These are phyloP conservation scores for Troides helena DNA, from an alignment of 2,888 invertebrate genomes.

Conservation along the genomic window DNA sequence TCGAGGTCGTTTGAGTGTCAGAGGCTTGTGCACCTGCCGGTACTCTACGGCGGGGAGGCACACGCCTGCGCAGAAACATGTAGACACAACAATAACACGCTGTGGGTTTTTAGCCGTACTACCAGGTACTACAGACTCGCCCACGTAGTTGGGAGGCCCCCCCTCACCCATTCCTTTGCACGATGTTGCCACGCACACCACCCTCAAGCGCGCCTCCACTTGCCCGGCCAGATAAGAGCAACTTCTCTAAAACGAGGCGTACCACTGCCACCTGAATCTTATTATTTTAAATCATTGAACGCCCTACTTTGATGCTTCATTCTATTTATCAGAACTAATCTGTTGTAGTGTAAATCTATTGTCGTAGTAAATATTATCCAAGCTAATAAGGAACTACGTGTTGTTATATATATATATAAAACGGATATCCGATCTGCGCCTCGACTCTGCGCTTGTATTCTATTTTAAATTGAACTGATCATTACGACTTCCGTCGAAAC, in stretches of 20 bases:
- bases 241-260: conserved; percentile 47
- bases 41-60: conserved; percentile 36
- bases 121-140: conserved; percentile 79
- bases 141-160: conserved; percentile 60
- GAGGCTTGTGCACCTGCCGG: conserved; percentile 42
- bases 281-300: conserved; percentile 29
- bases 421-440: conserved; percentile 25
- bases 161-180: conserved; percentile 36
- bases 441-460: conserved; percentile 22
- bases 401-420: neutral
- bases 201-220: conserved; percentile 30
- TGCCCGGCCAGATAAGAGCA: conserved; percentile 44
- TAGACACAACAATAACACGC: conserved; percentile 75
- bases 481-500: conserved; percentile 21
- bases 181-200: conserved; percentile 60
- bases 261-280: conserved; percentile 34
- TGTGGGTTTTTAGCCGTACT: conserved; percentile 66
- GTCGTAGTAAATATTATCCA: conserved; percentile 9
- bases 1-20: conserved; percentile 58
- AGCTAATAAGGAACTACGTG: conserved; percentile 21
- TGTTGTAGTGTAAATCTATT: conserved; percentile 14
- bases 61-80: conserved; percentile 69
- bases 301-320: conserved; percentile 23
- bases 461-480: conserved; percentile 25
- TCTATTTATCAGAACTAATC: conserved; percentile 9